Percentiles rank a stretch among this genome's conserved stretches.
Evolutionary conservation across 2,113 vertebrate species (phyloP).

Genomic region (Mastomys natalensis): DNA sequence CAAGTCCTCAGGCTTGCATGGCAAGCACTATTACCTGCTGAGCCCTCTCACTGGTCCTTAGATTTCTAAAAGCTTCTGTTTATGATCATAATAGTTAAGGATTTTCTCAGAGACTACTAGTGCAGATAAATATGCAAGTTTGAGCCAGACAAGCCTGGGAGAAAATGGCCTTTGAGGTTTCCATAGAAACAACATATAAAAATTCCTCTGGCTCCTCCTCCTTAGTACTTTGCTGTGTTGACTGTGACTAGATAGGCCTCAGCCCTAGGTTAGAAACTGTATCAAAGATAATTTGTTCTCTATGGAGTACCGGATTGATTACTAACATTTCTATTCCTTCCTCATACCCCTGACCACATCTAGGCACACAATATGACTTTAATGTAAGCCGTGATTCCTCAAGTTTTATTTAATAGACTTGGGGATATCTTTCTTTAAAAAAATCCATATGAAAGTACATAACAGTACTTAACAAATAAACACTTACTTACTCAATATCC

Average conservation of each 20-base stretch:
- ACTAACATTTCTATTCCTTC: slow-evolving; percentile 2
- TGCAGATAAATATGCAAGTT: neutral
- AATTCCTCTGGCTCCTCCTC: neutral
- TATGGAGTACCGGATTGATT: neutral
- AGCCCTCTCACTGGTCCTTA: neutral
- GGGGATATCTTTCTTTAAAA: slow-evolving; percentile 4
- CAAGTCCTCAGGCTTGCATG: neutral
- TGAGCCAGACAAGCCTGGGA: slow-evolving; percentile 17
- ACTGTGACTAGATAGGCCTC: neutral
- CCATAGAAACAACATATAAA: slow-evolving; percentile 28
- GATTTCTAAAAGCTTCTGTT: slow-evolving; percentile 24
- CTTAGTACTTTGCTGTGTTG: neutral
- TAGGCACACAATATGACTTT: neutral
- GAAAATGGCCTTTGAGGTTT: slow-evolving; percentile 29
- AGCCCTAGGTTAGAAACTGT: neutral
- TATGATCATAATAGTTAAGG: neutral
- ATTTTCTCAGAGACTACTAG: slow-evolving; percentile 25
- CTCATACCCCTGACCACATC: neutral
- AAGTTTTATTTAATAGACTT: slow-evolving; percentile 7
- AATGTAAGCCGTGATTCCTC: slow-evolving; percentile 16
- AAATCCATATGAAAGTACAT: neutral
- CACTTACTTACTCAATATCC: slow-evolving; percentile 28
- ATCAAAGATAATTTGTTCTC: neutral
- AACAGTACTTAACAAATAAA: slow-evolving; percentile 24
- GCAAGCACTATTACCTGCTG: neutral